Evolutionary conservation across 2,888 invertebrate species (phyloP).

Genomic region (Platycheirus albimanus): DNA sequence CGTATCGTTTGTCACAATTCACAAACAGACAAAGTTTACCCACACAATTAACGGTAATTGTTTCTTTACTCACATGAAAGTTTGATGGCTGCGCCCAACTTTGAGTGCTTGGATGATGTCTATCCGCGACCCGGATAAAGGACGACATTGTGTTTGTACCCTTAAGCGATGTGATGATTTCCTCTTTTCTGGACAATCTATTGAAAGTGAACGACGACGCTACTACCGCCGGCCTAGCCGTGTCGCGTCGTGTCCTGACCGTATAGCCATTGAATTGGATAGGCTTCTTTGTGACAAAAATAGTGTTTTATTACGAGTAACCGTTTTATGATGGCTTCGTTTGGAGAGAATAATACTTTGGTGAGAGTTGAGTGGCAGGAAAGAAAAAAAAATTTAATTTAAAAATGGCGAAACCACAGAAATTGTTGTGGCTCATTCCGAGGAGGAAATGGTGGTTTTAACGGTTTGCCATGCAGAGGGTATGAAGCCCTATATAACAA

Average conservation of each 20-base stretch:
- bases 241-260: no score
- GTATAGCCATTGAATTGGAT: no score
- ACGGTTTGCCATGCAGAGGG: slow-evolving; percentile 35
- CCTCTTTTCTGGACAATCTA: slow-evolving; percentile 33
- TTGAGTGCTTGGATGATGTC: slow-evolving; percentile 8
- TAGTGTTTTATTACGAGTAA: slow-evolving; percentile 40
- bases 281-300: slow-evolving; percentile 24
- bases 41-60: slow-evolving; percentile 63
- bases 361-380: slow-evolving; percentile 6
- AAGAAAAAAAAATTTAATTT: slow-evolving; percentile 38
- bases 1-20: slow-evolving; percentile 17
- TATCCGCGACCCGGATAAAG: slow-evolving; percentile 23
- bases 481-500: background rate
- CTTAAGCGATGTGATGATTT: slow-evolving; percentile 11
- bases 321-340: slow-evolving; percentile 44
- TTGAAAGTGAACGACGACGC: slow-evolving; percentile 6
- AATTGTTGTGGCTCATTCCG: slow-evolving; percentile 59
- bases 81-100: slow-evolving; percentile 21
- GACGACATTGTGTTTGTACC: slow-evolving; percentile 17
- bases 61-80: slow-evolving; percentile 46
- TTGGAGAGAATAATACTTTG: slow-evolving; percentile 27
- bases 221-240: no score
- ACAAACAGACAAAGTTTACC: slow-evolving; percentile 48
- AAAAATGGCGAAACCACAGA: slow-evolving; percentile 56
- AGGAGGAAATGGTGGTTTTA: slow-evolving; percentile 54